Conservation (phyloP, 2,113 vertebrate genomes). For the Dromiciops gliroides region DNA sequence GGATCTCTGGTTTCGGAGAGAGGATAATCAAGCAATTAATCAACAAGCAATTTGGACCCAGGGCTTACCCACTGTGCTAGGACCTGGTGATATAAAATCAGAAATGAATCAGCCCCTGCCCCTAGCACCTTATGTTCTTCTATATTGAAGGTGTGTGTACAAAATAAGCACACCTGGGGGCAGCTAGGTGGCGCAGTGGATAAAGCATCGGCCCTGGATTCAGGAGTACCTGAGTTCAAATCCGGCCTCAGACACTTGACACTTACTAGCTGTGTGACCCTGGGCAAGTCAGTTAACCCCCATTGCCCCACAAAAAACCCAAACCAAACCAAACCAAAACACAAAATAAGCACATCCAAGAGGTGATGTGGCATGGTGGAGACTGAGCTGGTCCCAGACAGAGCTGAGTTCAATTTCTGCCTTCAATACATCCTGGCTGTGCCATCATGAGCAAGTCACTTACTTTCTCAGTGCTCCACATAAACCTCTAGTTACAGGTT, state of each 20-base stretch:
- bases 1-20: background rate
- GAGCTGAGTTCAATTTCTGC: background rate
- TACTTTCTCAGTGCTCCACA: background rate
- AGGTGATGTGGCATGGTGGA: background rate
- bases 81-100: background rate
- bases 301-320: too few relatives aligned
- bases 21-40: background rate
- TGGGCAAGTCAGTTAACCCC: too few relatives aligned
- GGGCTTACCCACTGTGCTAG: background rate
- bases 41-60: background rate
- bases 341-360: background rate
- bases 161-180: background rate
- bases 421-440: background rate
- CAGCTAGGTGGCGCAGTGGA: too few relatives aligned
- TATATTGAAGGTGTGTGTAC: too few relatives aligned
- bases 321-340: too few relatives aligned
- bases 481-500: background rate
- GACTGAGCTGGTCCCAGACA: background rate
- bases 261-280: too few relatives aligned
- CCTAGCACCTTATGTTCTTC: background rate
- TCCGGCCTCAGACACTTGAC: too few relatives aligned
- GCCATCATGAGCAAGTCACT: background rate
- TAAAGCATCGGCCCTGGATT: too few relatives aligned
- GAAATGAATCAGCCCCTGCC: background rate
- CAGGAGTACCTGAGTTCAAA: too few relatives aligned